Percentiles rank a stretch among this genome's conserved stretches.
These are phyloP conservation scores for Emys orbicularis DNA, from an alignment of 2,797 vertebrate genomes.

Conservation along the genomic window DNA sequence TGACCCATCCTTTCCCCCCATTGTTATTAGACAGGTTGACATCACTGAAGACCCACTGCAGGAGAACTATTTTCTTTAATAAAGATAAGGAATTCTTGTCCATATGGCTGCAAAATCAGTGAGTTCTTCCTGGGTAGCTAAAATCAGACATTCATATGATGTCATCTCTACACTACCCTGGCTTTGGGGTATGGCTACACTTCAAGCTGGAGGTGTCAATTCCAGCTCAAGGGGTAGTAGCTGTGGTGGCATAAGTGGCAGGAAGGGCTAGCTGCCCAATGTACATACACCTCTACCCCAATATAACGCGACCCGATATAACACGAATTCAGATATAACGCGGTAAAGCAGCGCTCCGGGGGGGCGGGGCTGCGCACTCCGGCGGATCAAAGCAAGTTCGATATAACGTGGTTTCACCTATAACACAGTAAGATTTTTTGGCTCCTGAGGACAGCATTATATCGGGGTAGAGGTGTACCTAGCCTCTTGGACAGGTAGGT, in stretches of 20 bases:
- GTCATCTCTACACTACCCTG: neutral
- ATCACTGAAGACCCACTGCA: neutral
- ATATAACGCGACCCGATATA: no score
- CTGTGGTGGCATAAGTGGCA: neutral
- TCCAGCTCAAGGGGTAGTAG: neutral
- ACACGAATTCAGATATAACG: no score
- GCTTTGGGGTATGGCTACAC: neutral
- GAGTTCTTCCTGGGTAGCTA: neutral
- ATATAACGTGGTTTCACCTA: no score
- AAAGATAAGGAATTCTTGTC: neutral
- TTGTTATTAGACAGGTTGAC: neutral
- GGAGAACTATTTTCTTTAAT: neutral
- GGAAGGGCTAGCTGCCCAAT: neutral
- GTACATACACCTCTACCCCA: neutral
- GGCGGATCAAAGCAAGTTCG: no score
- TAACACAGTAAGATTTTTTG: no score
- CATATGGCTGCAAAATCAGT: neutral
- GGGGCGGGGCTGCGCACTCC: no score
- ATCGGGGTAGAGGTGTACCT: no score
- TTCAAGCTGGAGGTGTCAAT: neutral
- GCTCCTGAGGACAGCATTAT: no score
- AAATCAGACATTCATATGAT: neutral
- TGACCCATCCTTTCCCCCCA: neutral
- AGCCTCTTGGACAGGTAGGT: neutral
- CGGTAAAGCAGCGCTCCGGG: no score